These are phyloP conservation scores for Ceratothoa steindachneri DNA, from an alignment of 2,888 invertebrate species.

Conservation along the genomic window DNA sequence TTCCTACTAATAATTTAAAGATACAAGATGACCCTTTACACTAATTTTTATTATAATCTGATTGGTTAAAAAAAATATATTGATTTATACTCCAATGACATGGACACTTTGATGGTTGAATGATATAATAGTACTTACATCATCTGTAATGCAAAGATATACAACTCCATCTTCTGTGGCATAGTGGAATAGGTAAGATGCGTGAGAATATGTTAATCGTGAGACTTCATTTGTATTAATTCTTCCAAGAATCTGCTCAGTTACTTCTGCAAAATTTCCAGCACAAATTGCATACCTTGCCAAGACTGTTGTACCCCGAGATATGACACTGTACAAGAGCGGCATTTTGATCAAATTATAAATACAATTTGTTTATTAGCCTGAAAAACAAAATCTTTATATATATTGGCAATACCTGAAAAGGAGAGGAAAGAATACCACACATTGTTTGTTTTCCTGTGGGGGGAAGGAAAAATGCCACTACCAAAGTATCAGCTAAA, in stretches of 20 bases:
- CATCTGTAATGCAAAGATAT: slow-evolving; percentile 90
- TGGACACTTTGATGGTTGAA: too few relatives aligned
- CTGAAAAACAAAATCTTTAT: too few relatives aligned
- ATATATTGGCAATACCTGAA: too few relatives aligned
- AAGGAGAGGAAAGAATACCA: too few relatives aligned
- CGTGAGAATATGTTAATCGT: slow-evolving; percentile 88
- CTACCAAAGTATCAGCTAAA: too few relatives aligned
- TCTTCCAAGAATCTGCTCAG: slow-evolving; percentile 68
- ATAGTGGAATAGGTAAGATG: slow-evolving; percentile 88
- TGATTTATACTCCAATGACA: too few relatives aligned
- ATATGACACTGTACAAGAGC: slow-evolving; percentile 81
- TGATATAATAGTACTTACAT: slow-evolving; percentile 53
- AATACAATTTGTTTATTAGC: not conserved
- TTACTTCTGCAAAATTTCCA: slow-evolving; percentile 91
- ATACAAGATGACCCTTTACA: too few relatives aligned
- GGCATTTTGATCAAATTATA: slow-evolving; percentile 65
- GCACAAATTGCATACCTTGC: slow-evolving; percentile 88
- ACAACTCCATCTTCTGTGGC: slow-evolving; percentile 78
- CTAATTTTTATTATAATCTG: too few relatives aligned
- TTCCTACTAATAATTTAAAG: too few relatives aligned
- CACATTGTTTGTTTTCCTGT: too few relatives aligned
- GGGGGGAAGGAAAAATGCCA: too few relatives aligned
- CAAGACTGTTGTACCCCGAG: slow-evolving; percentile 73
- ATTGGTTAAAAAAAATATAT: too few relatives aligned
- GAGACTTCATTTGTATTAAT: slow-evolving; percentile 77